Evolutionary conservation across 64 coral and sea anemone genomes (phyloP).

Genomic region (Pocillopora damicornis): DNA sequence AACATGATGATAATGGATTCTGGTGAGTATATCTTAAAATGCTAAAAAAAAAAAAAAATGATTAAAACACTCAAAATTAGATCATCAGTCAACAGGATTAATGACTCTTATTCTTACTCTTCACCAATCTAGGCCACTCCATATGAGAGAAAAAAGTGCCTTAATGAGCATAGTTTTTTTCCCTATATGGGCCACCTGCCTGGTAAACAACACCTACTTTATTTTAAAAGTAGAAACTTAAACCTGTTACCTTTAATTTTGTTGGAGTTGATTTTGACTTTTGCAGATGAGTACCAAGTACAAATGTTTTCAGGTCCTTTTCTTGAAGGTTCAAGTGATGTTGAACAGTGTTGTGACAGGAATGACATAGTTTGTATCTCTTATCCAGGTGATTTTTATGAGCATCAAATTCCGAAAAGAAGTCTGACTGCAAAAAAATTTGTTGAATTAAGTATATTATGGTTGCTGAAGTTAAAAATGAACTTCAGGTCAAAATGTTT

Average conservation of each 20-base stretch:
- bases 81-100: not conserved
- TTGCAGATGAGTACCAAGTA: conserved; percentile 13
- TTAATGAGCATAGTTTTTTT: no score
- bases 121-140: not conserved
- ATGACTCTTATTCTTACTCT: not conserved
- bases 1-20: not conserved
- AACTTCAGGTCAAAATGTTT: no score
- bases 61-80: not conserved
- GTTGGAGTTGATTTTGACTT: conserved; percentile 35
- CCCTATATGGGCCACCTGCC: no score
- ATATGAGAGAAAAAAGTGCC: not conserved
- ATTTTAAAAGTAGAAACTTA: not conserved
- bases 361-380: not conserved
- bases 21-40: not conserved
- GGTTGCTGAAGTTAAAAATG: no score
- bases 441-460: not conserved
- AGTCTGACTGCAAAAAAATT: not conserved
- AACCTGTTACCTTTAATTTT: not conserved
- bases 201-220: no score
- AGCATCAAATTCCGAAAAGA: conserved; percentile 10
- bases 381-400: conserved; percentile 12
- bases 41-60: not conserved
- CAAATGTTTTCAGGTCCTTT: conserved; percentile 23
- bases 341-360: not conserved
- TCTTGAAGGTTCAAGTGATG: conserved; percentile 24